Evolutionary conservation across 2,888 invertebrate genomes (phyloP), one percentile per base, ranked within the genome.

Genomic region (Pristionchus exspectatus): DNA sequence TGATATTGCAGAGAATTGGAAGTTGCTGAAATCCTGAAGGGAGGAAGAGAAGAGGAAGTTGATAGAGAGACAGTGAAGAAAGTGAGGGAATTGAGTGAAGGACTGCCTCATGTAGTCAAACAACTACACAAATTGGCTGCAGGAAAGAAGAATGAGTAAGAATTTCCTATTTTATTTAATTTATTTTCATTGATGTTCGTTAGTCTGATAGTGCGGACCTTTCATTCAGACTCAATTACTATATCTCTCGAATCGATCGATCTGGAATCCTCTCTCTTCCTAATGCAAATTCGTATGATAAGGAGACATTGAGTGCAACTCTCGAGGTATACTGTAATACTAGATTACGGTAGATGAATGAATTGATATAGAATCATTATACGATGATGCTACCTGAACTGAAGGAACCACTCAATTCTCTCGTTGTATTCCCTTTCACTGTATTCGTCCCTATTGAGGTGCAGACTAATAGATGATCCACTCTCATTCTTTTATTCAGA

Each of bases 161-260:
- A 38, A 30, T 69, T 30, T 69, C 5, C 9, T 21, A 18, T 74
- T 59, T 21, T 24, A 7, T 59, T 21, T 1, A 16, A 7, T 21
- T 21, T 7, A 59, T 59, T 5, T 59, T 21, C 18, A 59, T 59
- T 2, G 3, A 21, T 59, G 9, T 16, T 59, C 59, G 3, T 56
- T 21, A 10, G 5, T 50, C 30, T 7, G 10, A 12, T 2, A 77
- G 7, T 5, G 24, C 18, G 21, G 33, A 81, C 2, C 38, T 3
- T 38, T 7, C 33, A 14, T 63, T 21, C 16, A 86, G 86, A 66
- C 30, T 86, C 7, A 9, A 27, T 10, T 44, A 86, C 30, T 86
- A 33, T 30, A 66, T 86, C 38, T 66, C 86, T 38, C 86, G 86
- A 66, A 86, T 66, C 4, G 86, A 86, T 24, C 27, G 66, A 66